phyloP scores from a whole-genome alignment of 1,140 invertebrate species.

The Xylocopa sonorina region DNA sequence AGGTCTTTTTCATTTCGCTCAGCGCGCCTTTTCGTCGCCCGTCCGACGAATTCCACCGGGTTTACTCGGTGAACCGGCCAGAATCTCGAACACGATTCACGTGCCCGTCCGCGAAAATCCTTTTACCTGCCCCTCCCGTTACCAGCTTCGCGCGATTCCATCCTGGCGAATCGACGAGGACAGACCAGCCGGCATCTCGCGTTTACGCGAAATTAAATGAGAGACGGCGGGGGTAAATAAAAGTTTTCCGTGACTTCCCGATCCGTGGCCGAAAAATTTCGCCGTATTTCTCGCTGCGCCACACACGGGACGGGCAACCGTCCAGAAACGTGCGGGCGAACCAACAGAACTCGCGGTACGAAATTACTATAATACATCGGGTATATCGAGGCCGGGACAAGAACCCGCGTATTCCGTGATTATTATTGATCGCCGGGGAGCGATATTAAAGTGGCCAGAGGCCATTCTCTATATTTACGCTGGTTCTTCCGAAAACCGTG shows the following conservation, averaged over 20 bases:
- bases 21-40: conserved; percentile 31
- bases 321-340: conserved; percentile 26
- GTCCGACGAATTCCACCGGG: conserved; percentile 56
- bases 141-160: neutral
- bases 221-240: neutral
- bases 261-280: conserved; percentile 7
- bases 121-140: neutral
- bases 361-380: conserved; percentile 81
- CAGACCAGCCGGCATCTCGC: no score
- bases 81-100: neutral
- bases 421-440: conserved; percentile 78
- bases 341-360: conserved; percentile 41
- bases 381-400: conserved; percentile 69
- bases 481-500: conserved; percentile 76
- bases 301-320: conserved; percentile 23
- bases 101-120: neutral
- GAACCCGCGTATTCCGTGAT: conserved; percentile 75
- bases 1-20: conserved; percentile 41
- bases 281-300: conserved; percentile 26
- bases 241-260: conserved; percentile 1
- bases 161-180: neutral
- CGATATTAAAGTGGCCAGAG: conserved; percentile 77
- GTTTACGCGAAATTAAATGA: conserved; percentile 18
- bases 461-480: conserved; percentile 77
- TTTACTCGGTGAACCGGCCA: conserved; percentile 38